phyloP scores from a whole-genome alignment of 2,797 vertebrate species.

The Pseudochirops cupreus region DNA sequence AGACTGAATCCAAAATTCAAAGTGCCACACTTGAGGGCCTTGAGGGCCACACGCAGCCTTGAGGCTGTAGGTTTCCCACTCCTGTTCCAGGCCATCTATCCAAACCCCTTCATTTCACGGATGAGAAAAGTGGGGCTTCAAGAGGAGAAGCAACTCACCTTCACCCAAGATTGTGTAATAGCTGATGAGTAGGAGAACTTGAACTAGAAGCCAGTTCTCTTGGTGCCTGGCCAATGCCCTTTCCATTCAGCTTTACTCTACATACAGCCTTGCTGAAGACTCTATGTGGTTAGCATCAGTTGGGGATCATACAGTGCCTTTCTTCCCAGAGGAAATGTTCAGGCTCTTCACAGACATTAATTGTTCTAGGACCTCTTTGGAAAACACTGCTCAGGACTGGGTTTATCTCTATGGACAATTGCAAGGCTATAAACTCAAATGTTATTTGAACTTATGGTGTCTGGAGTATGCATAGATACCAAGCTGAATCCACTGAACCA shows the following conservation, averaged over 20 bases:
- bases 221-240: not conserved
- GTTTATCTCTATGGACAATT: conserved; percentile 28
- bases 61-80: too few species aligned
- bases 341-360: conserved; percentile 14
- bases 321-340: conserved; percentile 21
- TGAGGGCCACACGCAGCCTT: too few species aligned
- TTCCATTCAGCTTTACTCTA: not conserved
- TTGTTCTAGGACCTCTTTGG: not conserved
- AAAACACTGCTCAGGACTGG: conserved; percentile 13
- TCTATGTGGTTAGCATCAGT: not conserved
- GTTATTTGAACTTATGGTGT: conserved; percentile 42
- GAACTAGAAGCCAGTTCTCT: not conserved
- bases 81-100: not conserved
- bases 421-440: conserved; percentile 10
- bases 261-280: not conserved
- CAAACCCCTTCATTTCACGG: not conserved
- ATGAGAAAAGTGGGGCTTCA: not conserved
- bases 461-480: not conserved
- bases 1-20: too few species aligned
- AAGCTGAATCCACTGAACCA: not conserved
- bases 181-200: not conserved
- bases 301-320: not conserved
- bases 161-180: not conserved
- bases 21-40: too few species aligned
- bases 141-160: not conserved